Evolutionary conservation across 2,113 vertebrate genomes (phyloP).

Genomic region (Myodes glareolus): DNA sequence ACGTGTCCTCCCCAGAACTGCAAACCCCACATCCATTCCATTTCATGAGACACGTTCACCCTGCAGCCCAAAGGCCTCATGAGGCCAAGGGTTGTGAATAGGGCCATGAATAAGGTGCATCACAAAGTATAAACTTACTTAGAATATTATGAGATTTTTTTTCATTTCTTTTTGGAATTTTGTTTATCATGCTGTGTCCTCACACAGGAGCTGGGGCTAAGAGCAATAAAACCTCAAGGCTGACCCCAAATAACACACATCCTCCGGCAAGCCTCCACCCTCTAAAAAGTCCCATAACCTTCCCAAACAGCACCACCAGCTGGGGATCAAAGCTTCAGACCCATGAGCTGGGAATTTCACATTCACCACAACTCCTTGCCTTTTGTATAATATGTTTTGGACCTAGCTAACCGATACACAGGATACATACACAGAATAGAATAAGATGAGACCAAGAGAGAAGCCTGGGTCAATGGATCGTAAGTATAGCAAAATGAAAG

Average conservation of each 20-base stretch:
- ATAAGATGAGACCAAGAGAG: background rate
- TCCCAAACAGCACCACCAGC: no score
- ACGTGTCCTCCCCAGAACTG: background rate
- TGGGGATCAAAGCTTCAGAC: background rate
- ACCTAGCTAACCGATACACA: background rate
- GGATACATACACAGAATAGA: background rate
- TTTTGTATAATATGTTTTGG: background rate
- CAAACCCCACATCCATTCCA: no score
- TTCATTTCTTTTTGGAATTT: no score
- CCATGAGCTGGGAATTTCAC: background rate
- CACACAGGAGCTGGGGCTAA: background rate
- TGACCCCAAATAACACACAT: no score
- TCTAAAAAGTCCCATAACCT: no score
- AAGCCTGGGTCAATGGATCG: background rate
- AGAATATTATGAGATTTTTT: background rate
- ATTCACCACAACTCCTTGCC: background rate
- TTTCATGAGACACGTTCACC: background rate
- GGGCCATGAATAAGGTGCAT: background rate
- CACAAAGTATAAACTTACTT: background rate
- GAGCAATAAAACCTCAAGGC: background rate
- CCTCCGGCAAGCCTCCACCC: no score
- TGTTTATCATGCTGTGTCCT: background rate
- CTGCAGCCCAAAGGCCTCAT: background rate
- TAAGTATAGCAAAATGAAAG: background rate
- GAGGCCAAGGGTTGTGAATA: background rate